Evolutionary conservation across 2,113 vertebrate genomes (phyloP).

Genomic region (Scophthalmus maximus): DNA sequence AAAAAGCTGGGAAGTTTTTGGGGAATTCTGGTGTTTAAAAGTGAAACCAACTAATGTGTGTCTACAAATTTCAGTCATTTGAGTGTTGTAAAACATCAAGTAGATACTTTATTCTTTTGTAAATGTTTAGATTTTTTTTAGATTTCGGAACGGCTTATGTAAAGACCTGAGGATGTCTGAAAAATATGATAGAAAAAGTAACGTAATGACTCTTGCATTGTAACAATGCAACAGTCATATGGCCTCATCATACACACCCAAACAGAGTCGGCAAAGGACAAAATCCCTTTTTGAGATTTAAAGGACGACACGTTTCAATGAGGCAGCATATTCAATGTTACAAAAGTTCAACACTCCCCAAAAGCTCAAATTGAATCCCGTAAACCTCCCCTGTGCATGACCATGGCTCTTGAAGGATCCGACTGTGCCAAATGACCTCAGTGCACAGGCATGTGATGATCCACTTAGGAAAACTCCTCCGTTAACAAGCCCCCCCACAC

Average conservation of each 20-base stretch:
- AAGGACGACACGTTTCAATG: conserved; percentile 16
- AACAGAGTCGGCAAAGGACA: background rate
- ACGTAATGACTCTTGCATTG: background rate
- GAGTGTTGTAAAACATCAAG: background rate
- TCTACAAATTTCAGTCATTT: background rate
- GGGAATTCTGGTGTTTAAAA: conserved; percentile 47
- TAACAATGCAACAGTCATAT: too few species aligned
- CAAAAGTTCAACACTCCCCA: conserved; percentile 38
- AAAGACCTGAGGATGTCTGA: background rate
- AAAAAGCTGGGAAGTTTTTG: conserved; percentile 36
- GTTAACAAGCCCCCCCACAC: conserved; percentile 49
- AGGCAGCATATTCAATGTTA: background rate
- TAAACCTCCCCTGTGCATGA: conserved; percentile 45
- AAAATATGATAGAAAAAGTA: background rate
- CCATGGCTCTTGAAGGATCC: conserved; percentile 58
- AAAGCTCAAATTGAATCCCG: conserved; percentile 63
- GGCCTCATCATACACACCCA: background rate
- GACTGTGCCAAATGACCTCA: conserved; percentile 75
- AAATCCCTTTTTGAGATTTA: background rate
- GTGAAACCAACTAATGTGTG: conserved; percentile 34
- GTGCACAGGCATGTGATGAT: conserved; percentile 78
- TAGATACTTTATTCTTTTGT: background rate
- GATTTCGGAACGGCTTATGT: background rate
- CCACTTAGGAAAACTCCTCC: conserved; percentile 71
- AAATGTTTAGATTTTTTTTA: background rate